phyloP scores from a whole-genome alignment of 2,888 invertebrate species.

The Hydriomena furcata region DNA sequence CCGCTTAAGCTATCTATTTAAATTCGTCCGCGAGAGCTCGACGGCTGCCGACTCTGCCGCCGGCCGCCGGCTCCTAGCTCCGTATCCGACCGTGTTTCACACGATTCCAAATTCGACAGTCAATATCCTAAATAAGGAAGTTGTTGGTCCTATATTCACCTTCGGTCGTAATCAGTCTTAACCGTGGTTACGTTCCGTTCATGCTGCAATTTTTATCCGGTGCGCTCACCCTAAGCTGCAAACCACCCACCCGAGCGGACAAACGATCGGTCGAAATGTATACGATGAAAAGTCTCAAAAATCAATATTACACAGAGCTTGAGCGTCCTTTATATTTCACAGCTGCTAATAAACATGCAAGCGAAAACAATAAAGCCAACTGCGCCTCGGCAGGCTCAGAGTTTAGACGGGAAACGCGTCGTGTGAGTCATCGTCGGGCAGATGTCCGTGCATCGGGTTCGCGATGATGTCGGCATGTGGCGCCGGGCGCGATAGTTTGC shows the following conservation, averaged over 20 bases:
- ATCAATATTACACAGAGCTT: background rate
- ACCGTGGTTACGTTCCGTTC: background rate
- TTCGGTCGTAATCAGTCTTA: background rate
- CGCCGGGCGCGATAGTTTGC: conserved; percentile 37
- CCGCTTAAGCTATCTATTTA: no score
- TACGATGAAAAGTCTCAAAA: background rate
- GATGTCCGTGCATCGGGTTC: conserved; percentile 64
- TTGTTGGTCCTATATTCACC: background rate
- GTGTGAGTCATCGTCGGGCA: conserved; percentile 31
- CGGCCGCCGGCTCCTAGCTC: background rate
- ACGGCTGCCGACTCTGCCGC: no score
- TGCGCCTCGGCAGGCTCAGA: background rate
- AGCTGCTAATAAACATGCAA: background rate
- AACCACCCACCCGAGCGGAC: no score
- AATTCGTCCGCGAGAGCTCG: background rate
- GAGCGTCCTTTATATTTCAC: background rate
- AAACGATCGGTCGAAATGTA: no score
- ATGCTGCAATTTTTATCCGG: no score
- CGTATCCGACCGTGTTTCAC: background rate
- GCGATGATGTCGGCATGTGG: conserved; percentile 56
- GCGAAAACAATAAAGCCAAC: background rate
- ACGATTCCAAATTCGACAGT: background rate
- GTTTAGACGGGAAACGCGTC: conserved; percentile 48
- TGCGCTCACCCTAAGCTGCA: background rate
- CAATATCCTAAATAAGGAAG: background rate